Evolutionary conservation across 2,797 vertebrate species (phyloP), one percentile per base, ranked within the genome.

Genomic region (Ficedula albicollis): DNA sequence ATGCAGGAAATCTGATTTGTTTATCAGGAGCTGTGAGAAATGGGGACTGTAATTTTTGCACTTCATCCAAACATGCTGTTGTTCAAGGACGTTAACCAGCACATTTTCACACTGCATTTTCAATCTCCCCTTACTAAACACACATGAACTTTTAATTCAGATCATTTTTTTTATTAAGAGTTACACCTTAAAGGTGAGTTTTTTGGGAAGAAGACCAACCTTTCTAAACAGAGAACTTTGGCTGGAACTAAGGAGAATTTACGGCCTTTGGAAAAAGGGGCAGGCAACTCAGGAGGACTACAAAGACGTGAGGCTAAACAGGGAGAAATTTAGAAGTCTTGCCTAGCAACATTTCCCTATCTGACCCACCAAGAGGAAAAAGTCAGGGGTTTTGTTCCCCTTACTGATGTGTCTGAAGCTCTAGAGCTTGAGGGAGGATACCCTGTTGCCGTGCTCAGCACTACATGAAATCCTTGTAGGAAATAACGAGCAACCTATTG

Each of bases 21-120:
- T 90, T 94, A 63, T 84, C 13, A 43, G 38, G 51, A 93, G 27
- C 41, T 74, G 22, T 70, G n/a, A 93, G 46, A 92, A 93, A 92
- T 15, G 22, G 22, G 44, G 7, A 15, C 19, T 67, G 34, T 18
- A 75, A 36, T 77, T 84, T 77, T 17, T 68, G 38, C 19, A 38
- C 6, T 60, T 92, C 34, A 36, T 70, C 58, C 89, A 55, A 86
- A 69, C 2, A 43, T 3, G 4, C 4, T 69, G 11, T 23, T 74
- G 11, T 44, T 59, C 13, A 48, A 70, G 74, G 22, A 44, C 2
- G 7, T 59, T 59, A 85, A 55, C 48, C 43, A 55, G 38, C 11
- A 74, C 18, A 32, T 83, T 69, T 87, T 93, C 56, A 63, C 54
- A 9, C 44, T 92, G 25, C 5, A 30, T 87, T 87, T 95, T 77